These are phyloP conservation scores for Platycercus adscitus DNA, from an alignment of 2,113 vertebrate species.

Conservation along the genomic window DNA sequence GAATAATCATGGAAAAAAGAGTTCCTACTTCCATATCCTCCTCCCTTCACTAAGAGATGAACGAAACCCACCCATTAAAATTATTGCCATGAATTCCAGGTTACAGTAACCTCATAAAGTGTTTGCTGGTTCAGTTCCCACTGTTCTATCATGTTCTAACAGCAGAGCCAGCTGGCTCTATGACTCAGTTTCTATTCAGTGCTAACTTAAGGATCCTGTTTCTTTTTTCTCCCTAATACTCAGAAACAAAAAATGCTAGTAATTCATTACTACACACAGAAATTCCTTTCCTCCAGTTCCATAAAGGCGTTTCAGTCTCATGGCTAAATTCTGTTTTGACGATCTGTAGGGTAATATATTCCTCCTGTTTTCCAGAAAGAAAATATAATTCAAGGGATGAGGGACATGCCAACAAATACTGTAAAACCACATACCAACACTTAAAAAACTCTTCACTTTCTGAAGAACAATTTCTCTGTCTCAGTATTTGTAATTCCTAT, in stretches of 20 bases:
- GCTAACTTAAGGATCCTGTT: not conserved
- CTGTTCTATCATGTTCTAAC: not conserved
- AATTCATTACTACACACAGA: not conserved
- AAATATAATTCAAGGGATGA: not conserved
- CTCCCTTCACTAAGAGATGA: not conserved
- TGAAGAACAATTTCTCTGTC: not conserved
- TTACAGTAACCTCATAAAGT: conserved; percentile 60
- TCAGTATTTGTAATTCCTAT: not conserved
- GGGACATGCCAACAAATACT: not conserved
- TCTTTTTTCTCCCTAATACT: not conserved
- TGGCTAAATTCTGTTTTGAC: not conserved
- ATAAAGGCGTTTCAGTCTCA: not conserved
- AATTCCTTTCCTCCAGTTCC: not conserved
- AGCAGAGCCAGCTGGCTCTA: conserved; percentile 43
- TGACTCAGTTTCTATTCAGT: not conserved
- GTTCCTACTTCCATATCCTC: not conserved
- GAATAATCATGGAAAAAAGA: conserved; percentile 20
- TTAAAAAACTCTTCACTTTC: not conserved
- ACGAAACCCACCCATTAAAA: conserved; percentile 23
- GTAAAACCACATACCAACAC: not conserved
- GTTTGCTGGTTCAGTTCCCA: conserved; percentile 49
- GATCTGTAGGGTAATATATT: not conserved
- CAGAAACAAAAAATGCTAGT: not conserved
- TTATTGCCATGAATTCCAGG: conserved; percentile 37
- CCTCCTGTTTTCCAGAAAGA: not conserved